Evolutionary conservation across 2,113 vertebrate species (phyloP), one percentile per base, ranked within the genome.

Genomic region (Thymallus thymallus): DNA sequence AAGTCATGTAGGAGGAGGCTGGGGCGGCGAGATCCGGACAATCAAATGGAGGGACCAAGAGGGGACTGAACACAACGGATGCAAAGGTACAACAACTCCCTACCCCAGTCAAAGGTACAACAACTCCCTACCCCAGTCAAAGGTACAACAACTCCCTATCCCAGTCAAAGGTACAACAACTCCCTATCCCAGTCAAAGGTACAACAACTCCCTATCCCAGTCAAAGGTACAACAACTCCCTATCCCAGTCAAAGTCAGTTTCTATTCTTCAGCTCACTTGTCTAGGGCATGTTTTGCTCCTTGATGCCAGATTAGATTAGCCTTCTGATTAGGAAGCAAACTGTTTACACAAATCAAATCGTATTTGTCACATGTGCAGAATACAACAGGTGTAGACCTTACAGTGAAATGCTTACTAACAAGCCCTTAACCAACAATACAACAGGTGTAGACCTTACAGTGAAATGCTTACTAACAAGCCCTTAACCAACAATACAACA

Each of bases 31-130:
- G 1, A 70, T 98, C 35, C 89, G 94, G n/a, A 94, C 96, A 69
- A 90, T 95, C 22, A 98, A 98, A 77, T 94, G 95, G 96, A 93
- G 69, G 76, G 89, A 93, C 23, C 93, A 97, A 84, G 93, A 94
- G 75, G 95, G 95, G 78, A 67, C 3, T 0, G 0, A 0, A 22
- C 95, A 96, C 7, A 73, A 91, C 4, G 95, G 95, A 41, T 98
- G 96, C 81, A 94, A 94, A 92, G 97, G 97, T 99, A 95, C 30
- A 60, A 20, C 56, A 20, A 60, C 6, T 22, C 48, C 51, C 51
- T 18, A 5, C 5, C 56, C 18, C 12, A 23, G n/a, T 10, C 56
- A 60, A 60, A 16, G 56, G n/a, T n/a, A n/a, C n/a, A n/a, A 20
- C 56, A 20, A 60, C 6, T 22, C 48, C 51, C 51, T 18, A 5